Evolutionary conservation across 64 coral and sea anemone species (phyloP).

Genomic region (Orbicella faveolata): DNA sequence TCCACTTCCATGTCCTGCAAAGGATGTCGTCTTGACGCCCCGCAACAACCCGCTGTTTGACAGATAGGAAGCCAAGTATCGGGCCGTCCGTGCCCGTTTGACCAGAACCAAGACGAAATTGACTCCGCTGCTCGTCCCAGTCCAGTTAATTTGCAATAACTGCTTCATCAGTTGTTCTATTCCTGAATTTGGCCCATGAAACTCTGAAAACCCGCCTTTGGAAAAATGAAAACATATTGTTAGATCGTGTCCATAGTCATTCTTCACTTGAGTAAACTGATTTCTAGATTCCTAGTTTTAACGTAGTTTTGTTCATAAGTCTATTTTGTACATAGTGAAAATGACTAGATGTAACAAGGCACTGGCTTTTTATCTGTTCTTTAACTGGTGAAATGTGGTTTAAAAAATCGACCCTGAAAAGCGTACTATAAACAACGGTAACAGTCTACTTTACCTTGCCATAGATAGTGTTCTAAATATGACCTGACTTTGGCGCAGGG

Average conservation of each 20-base stretch:
- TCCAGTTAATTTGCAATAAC: constrained; percentile 54
- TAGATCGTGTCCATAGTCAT: not conserved
- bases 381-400: no score
- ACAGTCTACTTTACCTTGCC: not conserved
- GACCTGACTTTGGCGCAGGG: constrained; percentile 56
- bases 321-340: no score
- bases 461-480: constrained; percentile 33
- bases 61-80: constrained; percentile 53
- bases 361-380: no score
- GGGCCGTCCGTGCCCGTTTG: constrained; percentile 66
- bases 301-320: no score
- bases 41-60: constrained; percentile 7
- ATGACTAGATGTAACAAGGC: no score
- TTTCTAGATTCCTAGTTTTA: no score
- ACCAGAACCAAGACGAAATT: constrained; percentile 70
- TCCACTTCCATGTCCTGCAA: constrained; percentile 25
- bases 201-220: constrained; percentile 17
- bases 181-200: constrained; percentile 33
- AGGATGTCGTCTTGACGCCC: constrained; percentile 19
- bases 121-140: not conserved
- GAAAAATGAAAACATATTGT: constrained; percentile 1
- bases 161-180: constrained; percentile 55
- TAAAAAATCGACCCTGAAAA: no score
- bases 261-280: no score
- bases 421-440: no score